Percentiles rank a stretch among this genome's conserved stretches.
phyloP scores from a whole-genome alignment of 2,113 vertebrate genomes.

The Solea senegalensis region DNA sequence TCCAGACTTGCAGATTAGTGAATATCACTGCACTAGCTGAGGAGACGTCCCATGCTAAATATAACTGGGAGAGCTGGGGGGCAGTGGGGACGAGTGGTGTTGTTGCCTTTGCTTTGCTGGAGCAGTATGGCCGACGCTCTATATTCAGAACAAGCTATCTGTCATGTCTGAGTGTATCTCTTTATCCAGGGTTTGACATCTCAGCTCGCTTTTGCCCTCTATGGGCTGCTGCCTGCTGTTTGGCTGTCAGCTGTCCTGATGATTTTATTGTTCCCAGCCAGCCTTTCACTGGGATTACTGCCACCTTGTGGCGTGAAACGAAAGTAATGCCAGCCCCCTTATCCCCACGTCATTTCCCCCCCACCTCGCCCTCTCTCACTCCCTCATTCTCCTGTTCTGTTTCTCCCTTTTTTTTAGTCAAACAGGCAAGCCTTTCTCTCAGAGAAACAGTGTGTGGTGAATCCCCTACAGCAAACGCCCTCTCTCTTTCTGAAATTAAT shows the following conservation, averaged over 20 bases:
- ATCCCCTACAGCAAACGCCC: slow-evolving; percentile 45
- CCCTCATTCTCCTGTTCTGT: slow-evolving; percentile 49
- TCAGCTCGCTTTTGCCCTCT: slow-evolving; percentile 73
- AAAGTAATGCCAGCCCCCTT: not conserved
- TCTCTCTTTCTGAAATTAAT: slow-evolving; percentile 57
- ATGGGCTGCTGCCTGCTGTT: slow-evolving; percentile 57
- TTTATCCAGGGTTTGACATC: slow-evolving; percentile 76
- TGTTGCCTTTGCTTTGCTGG: slow-evolving; percentile 54
- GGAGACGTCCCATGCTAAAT: slow-evolving; percentile 63
- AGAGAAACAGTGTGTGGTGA: slow-evolving; percentile 46
- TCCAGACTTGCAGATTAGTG: slow-evolving; percentile 38
- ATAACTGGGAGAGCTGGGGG: slow-evolving; percentile 55
- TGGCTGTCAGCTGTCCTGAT: slow-evolving; percentile 66
- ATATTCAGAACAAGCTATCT: slow-evolving; percentile 78
- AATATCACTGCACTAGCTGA: slow-evolving; percentile 38
- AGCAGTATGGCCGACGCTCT: slow-evolving; percentile 69
- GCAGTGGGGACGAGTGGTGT: slow-evolving; percentile 36
- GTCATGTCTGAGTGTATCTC: slow-evolving; percentile 72
- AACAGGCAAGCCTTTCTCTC: slow-evolving; percentile 60
- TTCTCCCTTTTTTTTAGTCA: slow-evolving; percentile 40
- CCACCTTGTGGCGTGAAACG: slow-evolving; percentile 74
- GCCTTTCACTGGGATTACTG: slow-evolving; percentile 44
- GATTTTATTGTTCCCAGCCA: slow-evolving; percentile 68
- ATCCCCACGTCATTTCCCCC: slow-evolving; percentile 41
- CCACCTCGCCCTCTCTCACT: slow-evolving; percentile 16